Evolutionary conservation across 2,797 vertebrate species (phyloP).

Genomic region (Cynopterus sphinx): DNA sequence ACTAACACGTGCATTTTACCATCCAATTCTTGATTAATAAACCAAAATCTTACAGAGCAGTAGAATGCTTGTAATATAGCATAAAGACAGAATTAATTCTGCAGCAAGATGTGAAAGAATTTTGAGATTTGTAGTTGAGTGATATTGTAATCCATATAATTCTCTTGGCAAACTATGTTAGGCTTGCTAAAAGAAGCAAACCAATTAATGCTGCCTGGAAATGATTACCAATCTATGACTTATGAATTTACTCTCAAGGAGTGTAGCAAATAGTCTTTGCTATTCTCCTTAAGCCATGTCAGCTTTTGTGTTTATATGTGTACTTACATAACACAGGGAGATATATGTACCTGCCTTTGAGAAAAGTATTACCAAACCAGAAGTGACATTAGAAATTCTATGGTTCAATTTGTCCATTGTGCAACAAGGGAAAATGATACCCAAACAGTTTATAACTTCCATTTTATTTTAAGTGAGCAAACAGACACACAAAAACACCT

Average conservation of each 20-base stretch:
- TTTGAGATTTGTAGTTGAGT: slow-evolving; percentile 16
- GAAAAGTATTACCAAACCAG: neutral
- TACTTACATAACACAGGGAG: neutral
- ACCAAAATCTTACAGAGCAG: neutral
- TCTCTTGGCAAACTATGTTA: neutral
- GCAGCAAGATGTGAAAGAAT: neutral
- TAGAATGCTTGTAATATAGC: neutral
- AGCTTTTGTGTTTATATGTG: neutral
- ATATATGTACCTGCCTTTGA: neutral
- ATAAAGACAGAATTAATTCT: slow-evolving; percentile 12
- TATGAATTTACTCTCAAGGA: neutral
- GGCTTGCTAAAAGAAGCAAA: neutral
- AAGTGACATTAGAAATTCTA: neutral
- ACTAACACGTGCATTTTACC: neutral
- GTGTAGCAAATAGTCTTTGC: neutral
- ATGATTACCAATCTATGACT: slow-evolving; percentile 22
- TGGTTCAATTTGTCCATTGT: neutral
- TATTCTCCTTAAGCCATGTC: neutral
- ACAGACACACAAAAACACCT: neutral
- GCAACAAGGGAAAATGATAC: neutral
- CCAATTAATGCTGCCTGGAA: slow-evolving; percentile 44
- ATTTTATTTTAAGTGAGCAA: neutral
- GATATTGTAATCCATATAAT: neutral
- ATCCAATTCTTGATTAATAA: slow-evolving; percentile 27
- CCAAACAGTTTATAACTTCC: neutral